Evolutionary conservation across 2,888 invertebrate genomes (phyloP), one percentile per base, ranked within the genome.

Genomic region (Flexamia atlantica): DNA sequence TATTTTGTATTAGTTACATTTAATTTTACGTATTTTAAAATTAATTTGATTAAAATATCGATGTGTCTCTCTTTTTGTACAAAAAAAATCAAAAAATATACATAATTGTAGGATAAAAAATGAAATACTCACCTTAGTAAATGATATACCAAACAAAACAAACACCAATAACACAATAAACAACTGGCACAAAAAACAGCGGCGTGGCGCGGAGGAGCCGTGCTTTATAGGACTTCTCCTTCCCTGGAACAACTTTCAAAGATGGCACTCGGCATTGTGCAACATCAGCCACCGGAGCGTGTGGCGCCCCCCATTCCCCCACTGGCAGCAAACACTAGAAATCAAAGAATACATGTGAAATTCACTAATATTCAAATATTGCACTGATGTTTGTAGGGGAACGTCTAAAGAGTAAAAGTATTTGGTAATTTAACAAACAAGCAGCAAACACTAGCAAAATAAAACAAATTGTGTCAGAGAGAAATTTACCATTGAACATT

Each of bases 181-280:
- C 17, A 30, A 30, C 32, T n/a, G 20, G n/a, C 30, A 28, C 30
- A 36, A 68, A 68, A 68, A 72, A 72, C 40, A 70, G 36, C 32
- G 20, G 36, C 23, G 72, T 20, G 3, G 40, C 40, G 36, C 40
- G 72, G 40, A 1, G 32, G 40, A 20, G 40, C 40, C 36, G 40
- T 17, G 72, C 72, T 72, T 72, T 72, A 72, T 72, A 72, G 40
- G 36, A 40, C 7, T 36, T 40, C 72, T 72, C 72, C 72, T 72
- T 72, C 72, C 72, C 72, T 40, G 9, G 36, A 40, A 72, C 72
- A 72, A 72, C 72, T 72, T 72, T 72, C 72, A 72, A 72, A 72
- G 72, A 72, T 40, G 72, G 72, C 72, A 72, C 68, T 68, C 17
- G 20, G 40, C 7, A 72, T 72, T 72, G 72, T 72, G 72, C 40